Conservation (phyloP, 2,888 invertebrate genomes). For the Dascillus cervinus region DNA sequence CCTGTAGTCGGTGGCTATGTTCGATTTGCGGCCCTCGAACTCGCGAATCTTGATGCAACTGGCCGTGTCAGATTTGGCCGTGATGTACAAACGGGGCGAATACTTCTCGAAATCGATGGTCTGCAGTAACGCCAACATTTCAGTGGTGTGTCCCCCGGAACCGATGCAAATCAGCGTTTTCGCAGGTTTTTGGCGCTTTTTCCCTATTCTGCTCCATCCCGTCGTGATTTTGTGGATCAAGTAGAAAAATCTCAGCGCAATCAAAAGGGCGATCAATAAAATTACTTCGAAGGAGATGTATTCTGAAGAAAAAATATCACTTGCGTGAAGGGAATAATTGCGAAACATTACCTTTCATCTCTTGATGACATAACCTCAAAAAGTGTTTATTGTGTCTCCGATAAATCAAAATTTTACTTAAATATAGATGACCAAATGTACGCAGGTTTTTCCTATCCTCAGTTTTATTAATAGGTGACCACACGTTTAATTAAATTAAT, state of each 20-base stretch:
- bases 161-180: conserved; percentile 61
- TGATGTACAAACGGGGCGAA: conserved; percentile 66
- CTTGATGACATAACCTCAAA: too few species aligned
- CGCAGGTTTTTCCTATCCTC: too few species aligned
- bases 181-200: conserved; percentile 25
- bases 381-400: too few species aligned
- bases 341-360: too few species aligned
- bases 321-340: too few species aligned
- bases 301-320: too few species aligned
- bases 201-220: conserved; percentile 29
- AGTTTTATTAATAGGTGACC: too few species aligned
- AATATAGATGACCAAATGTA: too few species aligned
- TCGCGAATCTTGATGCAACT: conserved; percentile 62
- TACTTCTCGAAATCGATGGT: conserved; percentile 57
- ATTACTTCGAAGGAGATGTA: too few species aligned
- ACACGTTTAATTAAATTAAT: too few species aligned
- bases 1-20: conserved; percentile 40
- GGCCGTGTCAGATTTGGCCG: conserved; percentile 69
- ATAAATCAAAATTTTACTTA: too few species aligned
- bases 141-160: conserved; percentile 92
- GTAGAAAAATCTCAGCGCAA: conserved; percentile 32
- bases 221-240: conserved; percentile 38
- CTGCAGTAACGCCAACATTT: conserved; percentile 71
- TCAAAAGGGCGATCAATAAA: conserved; percentile 23
- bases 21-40: conserved; percentile 38